Conservation (phyloP, 2,113 vertebrate genomes). For the Progne subis region DNA sequence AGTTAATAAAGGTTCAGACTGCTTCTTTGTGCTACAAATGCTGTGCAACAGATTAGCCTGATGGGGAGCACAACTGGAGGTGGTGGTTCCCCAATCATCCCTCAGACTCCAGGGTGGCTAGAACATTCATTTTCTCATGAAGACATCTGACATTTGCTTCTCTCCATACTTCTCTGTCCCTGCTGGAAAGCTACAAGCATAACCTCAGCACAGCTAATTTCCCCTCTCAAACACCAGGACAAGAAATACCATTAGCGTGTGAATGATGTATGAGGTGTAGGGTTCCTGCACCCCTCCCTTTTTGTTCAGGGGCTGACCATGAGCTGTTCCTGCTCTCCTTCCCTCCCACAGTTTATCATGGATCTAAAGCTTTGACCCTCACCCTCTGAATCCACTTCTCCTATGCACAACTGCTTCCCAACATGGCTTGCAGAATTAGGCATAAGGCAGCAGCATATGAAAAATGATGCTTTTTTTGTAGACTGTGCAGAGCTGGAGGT, state of each 20-base stretch:
- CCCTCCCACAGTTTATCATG: neutral
- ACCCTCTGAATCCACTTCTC: neutral
- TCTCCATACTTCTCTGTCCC: neutral
- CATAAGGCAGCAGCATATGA: conserved; percentile 22
- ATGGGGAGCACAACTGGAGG: neutral
- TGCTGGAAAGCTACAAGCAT: neutral
- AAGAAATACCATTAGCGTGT: neutral
- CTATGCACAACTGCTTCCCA: neutral
- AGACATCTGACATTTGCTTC: neutral
- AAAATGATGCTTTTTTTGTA: conserved; percentile 38
- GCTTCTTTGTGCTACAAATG: neutral
- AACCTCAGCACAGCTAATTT: neutral
- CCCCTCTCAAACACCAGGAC: neutral
- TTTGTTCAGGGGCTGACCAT: neutral
- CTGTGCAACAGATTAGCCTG: neutral
- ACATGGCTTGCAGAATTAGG: neutral
- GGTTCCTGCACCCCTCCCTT: neutral
- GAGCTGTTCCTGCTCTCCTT: neutral
- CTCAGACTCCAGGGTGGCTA: neutral
- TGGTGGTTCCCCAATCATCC: neutral
- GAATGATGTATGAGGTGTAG: neutral
- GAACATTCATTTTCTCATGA: neutral
- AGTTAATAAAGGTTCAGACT: neutral
- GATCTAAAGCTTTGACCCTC: conserved; percentile 9
- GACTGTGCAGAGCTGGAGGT: conserved; percentile 39